Base-by-base conservation (phyloP, 2,113 vertebrate genomes). In the Picathartes gymnocephalus region DNA sequence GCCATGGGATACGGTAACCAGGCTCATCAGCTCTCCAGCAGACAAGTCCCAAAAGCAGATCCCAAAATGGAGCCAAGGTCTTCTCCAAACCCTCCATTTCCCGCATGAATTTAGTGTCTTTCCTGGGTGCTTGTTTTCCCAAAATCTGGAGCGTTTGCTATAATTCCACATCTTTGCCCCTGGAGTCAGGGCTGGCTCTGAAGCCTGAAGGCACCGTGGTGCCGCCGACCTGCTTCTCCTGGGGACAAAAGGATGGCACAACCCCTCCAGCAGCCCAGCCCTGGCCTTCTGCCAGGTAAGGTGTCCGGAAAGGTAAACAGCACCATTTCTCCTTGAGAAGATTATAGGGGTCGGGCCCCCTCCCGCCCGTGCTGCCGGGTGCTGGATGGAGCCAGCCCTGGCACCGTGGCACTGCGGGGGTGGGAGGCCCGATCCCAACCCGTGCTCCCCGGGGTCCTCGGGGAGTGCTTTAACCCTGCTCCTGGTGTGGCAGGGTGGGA, bases 1-100 rank as follows among this genome's bases (percentile, higher is more conserved):
- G 31, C 54, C 5, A 1, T 0, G 2, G 56, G 78, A 62, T 35
- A 15, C 0, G 2, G 44, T 68, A 81, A 69, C 5, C 0, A 0
- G 22, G 21, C 10, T 84, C 2, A 2, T 56, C 69, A 39, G 39
- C 65, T 88, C 47, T 13, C 13, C 1, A 0, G 54, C 50, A 84
- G 28, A 58, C 64, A 53, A 48, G 12, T 37, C 24, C 51, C 70
- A 79, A 79, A 62, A 35, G 5, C 9, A n/a, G 30, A 80, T 42
- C 48, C n/a, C 42, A 10, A 81, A 87, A 33, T 1, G 7, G 3
- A 84, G 42, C 28, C 5, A 2, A 44, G 11, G 4, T 73, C 45
- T 91, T 37, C 25, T n/a, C 27, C 11, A 33, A 25, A 11, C 16
- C 15, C 31, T 12, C 37, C 10, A 15, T 27, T 86, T 22, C 45